phyloP scores from a whole-genome alignment of 2,797 vertebrate species.

The Danio albolineatus region DNA sequence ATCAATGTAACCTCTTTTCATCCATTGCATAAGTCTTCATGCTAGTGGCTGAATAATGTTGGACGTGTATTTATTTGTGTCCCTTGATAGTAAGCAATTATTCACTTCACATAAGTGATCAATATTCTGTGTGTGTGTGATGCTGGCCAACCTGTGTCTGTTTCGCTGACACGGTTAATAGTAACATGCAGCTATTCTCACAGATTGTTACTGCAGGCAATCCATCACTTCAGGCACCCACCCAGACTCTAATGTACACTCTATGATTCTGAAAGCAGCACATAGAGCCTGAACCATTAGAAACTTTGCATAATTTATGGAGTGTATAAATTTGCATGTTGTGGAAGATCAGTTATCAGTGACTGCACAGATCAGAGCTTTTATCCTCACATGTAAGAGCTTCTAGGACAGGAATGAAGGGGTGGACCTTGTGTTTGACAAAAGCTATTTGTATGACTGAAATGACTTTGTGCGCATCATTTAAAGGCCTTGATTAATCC shows the following conservation, averaged over 20 bases:
- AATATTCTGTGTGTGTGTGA: conserved; percentile 33
- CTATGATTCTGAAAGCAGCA: conserved; percentile 1
- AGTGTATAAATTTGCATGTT: conserved; percentile 24
- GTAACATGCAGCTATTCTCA: conserved; percentile 38
- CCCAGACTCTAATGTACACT: not conserved
- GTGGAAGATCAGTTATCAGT: not conserved
- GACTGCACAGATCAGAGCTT: not conserved
- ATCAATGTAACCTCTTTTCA: not conserved
- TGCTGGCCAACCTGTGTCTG: conserved; percentile 19
- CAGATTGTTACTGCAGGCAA: conserved; percentile 23
- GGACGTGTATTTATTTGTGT: conserved; percentile 18
- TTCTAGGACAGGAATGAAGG: not conserved
- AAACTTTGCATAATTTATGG: conserved; percentile 36
- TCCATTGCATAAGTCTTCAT: not conserved
- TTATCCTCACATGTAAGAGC: not conserved
- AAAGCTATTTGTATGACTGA: not conserved
- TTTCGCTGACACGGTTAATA: conserved; percentile 40
- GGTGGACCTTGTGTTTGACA: not conserved
- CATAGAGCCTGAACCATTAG: conserved; percentile 19
- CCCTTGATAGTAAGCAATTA: conserved; percentile 28
- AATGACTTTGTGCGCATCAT: not conserved
- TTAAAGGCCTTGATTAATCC: not conserved
- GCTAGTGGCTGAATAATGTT: conserved; percentile 11
- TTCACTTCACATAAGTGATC: conserved; percentile 29
- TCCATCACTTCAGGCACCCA: conserved; percentile 25